Evolutionary conservation across 2,113 vertebrate genomes (phyloP).

Genomic region (Halichoerus grypus): DNA sequence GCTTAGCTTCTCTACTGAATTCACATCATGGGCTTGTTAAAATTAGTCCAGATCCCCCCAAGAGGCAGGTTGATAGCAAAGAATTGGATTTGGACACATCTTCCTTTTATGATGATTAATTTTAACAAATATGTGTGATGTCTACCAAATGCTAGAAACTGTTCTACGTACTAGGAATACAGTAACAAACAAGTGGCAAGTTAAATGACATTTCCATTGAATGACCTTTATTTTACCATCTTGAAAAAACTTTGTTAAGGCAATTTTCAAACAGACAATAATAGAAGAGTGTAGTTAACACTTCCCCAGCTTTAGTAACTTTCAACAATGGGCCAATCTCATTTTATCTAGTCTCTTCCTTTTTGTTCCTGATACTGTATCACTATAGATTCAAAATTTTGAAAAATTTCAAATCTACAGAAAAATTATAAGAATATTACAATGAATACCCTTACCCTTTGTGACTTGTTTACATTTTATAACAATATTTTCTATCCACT

Average conservation of each 20-base stretch:
- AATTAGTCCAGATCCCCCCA: background rate
- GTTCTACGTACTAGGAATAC: background rate
- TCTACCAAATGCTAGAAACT: background rate
- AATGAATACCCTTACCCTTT: background rate
- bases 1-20: background rate
- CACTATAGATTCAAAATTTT: background rate
- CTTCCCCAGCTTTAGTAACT: background rate
- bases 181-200: background rate
- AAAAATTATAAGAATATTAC: background rate
- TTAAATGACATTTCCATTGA: background rate
- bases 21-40: background rate
- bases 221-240: background rate
- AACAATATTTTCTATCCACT: background rate
- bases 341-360: background rate
- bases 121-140: background rate
- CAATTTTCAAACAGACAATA: slow-evolving; percentile 11
- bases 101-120: background rate
- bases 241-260: background rate
- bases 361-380: background rate
- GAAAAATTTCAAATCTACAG: background rate
- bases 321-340: background rate
- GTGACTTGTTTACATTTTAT: background rate
- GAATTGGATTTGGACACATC: background rate
- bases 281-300: background rate
- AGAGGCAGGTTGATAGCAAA: background rate